Evolutionary conservation across 1,140 invertebrate species (phyloP), one percentile per base, ranked within the genome.

Genomic region (Alviniconcha marisindica): DNA sequence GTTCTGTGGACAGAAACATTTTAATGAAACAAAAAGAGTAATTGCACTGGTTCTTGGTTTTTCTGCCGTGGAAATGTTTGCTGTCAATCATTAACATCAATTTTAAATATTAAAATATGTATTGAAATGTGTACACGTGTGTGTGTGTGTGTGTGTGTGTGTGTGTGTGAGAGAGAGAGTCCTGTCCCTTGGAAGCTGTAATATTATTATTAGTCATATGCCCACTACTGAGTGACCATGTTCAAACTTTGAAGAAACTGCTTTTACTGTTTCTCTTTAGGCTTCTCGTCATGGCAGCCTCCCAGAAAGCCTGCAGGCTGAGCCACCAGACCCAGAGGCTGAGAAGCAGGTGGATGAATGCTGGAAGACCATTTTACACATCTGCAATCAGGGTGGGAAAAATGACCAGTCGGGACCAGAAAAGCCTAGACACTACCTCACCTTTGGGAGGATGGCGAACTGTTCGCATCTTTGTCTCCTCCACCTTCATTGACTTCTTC

Each of bases 401-500:
- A 51, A 33, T 66, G 56, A 24, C 28, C 15, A 69, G 4, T 36
- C 12, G 28, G 15, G 18, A n/a, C 28, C 44, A 54, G 40, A n/a
- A 44, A 31, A n/a, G 0, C 0, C 2, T 12, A 1, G 18, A 66
- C 18, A 21, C 54, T 33, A 24, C 36, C 38, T 24, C 33, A 80
- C 24, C 60, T 66, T 2, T 36, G 24, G 60, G 78, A 74, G 88
- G 83, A 77, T 92, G 91, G 91, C 90, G 88, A 76, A 90, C 88
- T 78, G 86, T 92, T 2, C 82, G 92, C 71, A 83, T 93, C 14
- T 93, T 93, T 89, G 92, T 93, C 0, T 93, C 93, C 14, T 93
- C 92, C 77, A 93, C 93, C 77, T 93, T 93, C 82, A 91, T 88
- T 69, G 93, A 93, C 84, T 93, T 93, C 78, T 91, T 90, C 83